These are phyloP conservation scores for Hypotaenidia philippensis DNA, from an alignment of 2,797 vertebrate genomes.

Conservation along the genomic window DNA sequence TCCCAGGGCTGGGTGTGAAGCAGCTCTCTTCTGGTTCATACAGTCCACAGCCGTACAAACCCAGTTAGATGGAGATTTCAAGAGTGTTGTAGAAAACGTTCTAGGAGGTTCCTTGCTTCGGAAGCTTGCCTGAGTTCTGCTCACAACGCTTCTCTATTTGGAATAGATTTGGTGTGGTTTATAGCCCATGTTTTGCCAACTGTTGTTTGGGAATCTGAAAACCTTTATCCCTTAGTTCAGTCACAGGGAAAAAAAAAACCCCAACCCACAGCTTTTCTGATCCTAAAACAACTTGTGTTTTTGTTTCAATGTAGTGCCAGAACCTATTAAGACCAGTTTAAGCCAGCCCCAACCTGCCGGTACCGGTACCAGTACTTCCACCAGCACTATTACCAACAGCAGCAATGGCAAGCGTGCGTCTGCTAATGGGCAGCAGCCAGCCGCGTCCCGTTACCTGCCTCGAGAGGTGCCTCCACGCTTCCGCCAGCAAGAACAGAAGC, in stretches of 20 bases:
- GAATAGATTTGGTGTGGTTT: not conserved
- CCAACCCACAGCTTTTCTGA: fast-evolving
- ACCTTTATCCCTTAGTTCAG: fast-evolving
- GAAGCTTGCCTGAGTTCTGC: not conserved
- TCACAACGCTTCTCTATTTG: not conserved
- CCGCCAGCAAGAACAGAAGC: conserved; percentile 97
- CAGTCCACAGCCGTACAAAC: not conserved
- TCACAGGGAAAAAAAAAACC: fast-evolving
- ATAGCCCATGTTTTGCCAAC: not conserved
- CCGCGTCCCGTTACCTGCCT: conserved; percentile 92
- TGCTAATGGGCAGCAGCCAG: conserved; percentile 86
- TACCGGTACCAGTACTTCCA: conserved; percentile 89
- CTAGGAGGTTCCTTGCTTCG: not conserved
- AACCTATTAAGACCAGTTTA: conserved; percentile 92
- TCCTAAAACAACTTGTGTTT: not conserved
- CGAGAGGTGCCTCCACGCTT: conserved; percentile 97
- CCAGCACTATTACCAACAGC: conserved; percentile 83
- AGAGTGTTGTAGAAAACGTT: not conserved
- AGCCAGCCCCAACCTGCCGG: conserved; percentile 90
- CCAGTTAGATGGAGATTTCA: not conserved
- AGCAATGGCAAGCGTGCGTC: conserved; percentile 87
- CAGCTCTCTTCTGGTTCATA: not conserved
- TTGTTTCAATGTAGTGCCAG: conserved; percentile 86
- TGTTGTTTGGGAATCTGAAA: not conserved
- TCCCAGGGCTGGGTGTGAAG: not conserved